Percentiles rank a stretch among this genome's conserved stretches.
phyloP scores from a whole-genome alignment of 2,797 vertebrate genomes.

The Paguma larvata region DNA sequence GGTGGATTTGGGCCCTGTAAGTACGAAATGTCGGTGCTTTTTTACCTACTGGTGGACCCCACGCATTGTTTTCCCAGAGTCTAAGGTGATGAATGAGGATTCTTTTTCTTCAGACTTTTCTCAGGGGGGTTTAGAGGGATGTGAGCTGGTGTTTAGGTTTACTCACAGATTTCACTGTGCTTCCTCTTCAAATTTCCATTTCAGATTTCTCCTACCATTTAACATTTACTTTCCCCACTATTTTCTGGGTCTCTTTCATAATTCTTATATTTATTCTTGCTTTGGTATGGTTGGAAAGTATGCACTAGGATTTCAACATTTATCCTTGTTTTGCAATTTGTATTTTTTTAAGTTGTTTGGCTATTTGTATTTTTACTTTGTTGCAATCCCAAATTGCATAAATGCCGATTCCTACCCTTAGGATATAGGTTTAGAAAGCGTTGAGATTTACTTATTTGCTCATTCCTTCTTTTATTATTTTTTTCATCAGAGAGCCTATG shows the following conservation, averaged over 20 bases:
- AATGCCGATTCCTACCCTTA: background rate
- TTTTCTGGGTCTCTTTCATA: background rate
- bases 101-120: background rate
- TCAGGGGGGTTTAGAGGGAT: background rate
- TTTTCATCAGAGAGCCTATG: background rate
- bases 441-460: background rate
- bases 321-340: slow-evolving; percentile 50
- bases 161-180: background rate
- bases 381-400: background rate
- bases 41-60: background rate
- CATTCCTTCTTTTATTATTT: background rate
- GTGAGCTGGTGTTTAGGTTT: background rate
- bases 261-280: slow-evolving; percentile 37
- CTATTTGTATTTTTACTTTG: slow-evolving; percentile 60
- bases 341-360: slow-evolving; percentile 15
- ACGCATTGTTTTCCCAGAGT: background rate
- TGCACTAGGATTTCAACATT: slow-evolving; percentile 11
- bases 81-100: background rate
- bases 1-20: background rate
- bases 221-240: background rate
- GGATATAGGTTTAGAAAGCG: background rate
- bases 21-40: background rate
- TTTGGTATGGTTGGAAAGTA: slow-evolving; percentile 22
- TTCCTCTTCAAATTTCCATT: background rate
- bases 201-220: background rate